Percentiles rank a stretch among this genome's conserved stretches.
Evolutionary conservation across 2,888 invertebrate genomes (phyloP).

Genomic region (Macropis europaea): DNA sequence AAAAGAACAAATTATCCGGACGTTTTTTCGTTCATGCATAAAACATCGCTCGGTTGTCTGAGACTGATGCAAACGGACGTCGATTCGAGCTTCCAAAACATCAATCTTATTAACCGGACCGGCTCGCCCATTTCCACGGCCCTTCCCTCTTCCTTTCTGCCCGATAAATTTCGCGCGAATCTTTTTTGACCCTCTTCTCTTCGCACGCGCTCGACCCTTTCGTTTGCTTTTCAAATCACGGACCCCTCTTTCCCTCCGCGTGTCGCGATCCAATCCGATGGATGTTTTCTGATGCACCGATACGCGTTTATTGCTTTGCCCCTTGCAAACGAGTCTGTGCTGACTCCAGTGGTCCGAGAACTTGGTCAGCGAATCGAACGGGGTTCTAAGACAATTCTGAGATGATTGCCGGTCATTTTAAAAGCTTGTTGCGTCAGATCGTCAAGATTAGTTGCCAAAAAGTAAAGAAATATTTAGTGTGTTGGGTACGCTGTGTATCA

Average conservation of each 20-base stretch:
- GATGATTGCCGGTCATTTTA: too few relatives aligned
- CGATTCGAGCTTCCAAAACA: constrained; percentile 60
- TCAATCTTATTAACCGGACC: constrained; percentile 70
- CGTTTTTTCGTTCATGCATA: constrained; percentile 72
- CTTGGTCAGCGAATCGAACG: too few relatives aligned
- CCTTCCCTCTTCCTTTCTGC: constrained; percentile 52
- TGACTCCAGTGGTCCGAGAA: too few relatives aligned
- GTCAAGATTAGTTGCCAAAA: too few relatives aligned
- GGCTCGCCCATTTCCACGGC: constrained; percentile 44
- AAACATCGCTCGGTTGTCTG: constrained; percentile 67
- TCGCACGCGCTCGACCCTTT: neutral
- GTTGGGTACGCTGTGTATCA: too few relatives aligned
- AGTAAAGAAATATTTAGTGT: too few relatives aligned
- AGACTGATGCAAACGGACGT: constrained; percentile 71
- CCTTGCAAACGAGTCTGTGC: too few relatives aligned
- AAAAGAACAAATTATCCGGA: constrained; percentile 65
- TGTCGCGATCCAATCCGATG: too few relatives aligned
- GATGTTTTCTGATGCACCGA: too few relatives aligned
- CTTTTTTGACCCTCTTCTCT: neutral
- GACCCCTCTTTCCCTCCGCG: neutral
- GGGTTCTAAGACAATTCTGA: too few relatives aligned
- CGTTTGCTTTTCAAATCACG: constrained; percentile 17
- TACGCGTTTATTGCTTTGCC: too few relatives aligned
- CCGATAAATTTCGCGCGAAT: constrained; percentile 56
- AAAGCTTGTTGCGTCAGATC: too few relatives aligned